phyloP scores from a whole-genome alignment of 2,797 vertebrate genomes.

The Megaceryle alcyon region DNA sequence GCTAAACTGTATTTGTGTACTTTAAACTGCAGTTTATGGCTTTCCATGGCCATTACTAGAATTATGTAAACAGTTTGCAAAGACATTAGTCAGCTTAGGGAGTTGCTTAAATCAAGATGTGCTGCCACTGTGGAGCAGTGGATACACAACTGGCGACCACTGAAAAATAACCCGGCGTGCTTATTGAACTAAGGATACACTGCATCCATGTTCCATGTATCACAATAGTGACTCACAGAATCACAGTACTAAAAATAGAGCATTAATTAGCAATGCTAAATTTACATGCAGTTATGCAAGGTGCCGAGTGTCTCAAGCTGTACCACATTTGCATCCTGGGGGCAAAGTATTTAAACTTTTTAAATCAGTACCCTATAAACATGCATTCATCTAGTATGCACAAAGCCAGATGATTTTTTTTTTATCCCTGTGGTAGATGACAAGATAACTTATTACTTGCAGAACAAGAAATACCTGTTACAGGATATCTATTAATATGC shows the following conservation, averaged over 20 bases:
- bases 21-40: background rate
- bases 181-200: background rate
- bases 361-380: background rate
- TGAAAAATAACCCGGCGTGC: background rate
- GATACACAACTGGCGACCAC: background rate
- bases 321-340: background rate
- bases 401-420: background rate
- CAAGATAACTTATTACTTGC: slow-evolving; percentile 11
- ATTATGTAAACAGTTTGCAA: background rate
- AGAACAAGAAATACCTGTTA: slow-evolving; percentile 38
- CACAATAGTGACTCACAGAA: background rate
- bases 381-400: background rate
- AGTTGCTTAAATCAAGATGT: background rate
- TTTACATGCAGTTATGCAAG: background rate
- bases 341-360: background rate
- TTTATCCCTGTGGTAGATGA: background rate
- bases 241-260: background rate
- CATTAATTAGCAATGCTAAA: background rate
- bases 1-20: background rate
- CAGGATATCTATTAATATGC: background rate
- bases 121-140: background rate
- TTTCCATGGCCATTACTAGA: background rate
- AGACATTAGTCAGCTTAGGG: background rate
- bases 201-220: background rate
- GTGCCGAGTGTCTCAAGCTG: background rate